A percentile compares a stretch with the other conserved stretches of the same genome.
Evolutionary conservation across 2,113 vertebrate species (phyloP).

Genomic region (Colius striatus): DNA sequence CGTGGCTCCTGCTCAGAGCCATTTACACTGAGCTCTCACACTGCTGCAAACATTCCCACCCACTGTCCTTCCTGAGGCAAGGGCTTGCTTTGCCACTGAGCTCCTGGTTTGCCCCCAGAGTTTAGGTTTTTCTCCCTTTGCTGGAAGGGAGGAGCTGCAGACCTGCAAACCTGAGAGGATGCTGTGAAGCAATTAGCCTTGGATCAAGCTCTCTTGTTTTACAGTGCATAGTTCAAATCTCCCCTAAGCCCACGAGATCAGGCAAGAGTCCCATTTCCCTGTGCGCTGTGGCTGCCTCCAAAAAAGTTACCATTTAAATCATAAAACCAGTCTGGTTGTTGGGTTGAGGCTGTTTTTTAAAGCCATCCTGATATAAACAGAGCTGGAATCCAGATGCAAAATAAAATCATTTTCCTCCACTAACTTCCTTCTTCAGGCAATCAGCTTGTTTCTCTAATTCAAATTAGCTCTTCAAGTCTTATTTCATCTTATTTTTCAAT

Average conservation of each 20-base stretch:
- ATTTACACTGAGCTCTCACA: neutral
- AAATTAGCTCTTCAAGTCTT: conserved; percentile 56
- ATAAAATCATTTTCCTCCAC: neutral
- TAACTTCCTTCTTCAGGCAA: conserved; percentile 30
- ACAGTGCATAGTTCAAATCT: neutral
- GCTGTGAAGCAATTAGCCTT: neutral
- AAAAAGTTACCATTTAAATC: neutral
- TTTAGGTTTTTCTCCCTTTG: neutral
- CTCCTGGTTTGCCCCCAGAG: neutral
- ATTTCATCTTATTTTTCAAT: conserved; percentile 72
- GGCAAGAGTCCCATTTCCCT: neutral
- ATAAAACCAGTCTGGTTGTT: neutral
- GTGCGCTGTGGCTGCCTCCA: neutral
- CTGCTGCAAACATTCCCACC: neutral
- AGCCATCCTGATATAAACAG: neutral
- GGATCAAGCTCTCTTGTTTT: neutral
- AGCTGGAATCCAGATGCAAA: neutral
- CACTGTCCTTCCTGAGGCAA: neutral
- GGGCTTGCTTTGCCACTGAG: neutral
- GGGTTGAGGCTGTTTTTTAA: neutral
- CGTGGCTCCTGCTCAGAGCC: neutral
- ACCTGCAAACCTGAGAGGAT: neutral
- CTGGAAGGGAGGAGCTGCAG: neutral
- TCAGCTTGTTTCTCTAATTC: conserved; percentile 32
- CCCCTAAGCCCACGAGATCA: neutral